Evolutionary conservation across 2,113 vertebrate species (phyloP).

Genomic region (Penelope pileata): DNA sequence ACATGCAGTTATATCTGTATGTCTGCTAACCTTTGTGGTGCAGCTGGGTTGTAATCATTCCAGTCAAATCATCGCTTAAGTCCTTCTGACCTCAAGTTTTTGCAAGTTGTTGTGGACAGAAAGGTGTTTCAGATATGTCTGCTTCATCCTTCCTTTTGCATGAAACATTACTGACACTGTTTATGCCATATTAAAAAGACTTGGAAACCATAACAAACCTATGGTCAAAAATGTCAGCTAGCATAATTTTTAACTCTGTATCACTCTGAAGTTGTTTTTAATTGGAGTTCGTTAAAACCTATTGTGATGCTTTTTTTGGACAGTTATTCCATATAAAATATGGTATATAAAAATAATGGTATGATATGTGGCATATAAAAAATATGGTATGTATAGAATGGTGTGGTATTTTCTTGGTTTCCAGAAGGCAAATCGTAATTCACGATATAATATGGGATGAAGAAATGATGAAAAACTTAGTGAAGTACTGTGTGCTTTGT

Average conservation of each 20-base stretch:
- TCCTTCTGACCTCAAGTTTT: not conserved
- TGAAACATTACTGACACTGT: not conserved
- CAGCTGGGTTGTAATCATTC: not conserved
- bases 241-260: not conserved
- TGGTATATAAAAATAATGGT: not conserved
- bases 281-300: not conserved
- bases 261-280: not conserved
- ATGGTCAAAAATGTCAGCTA: not conserved
- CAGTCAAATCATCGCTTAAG: not conserved
- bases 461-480: not conserved
- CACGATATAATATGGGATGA: not conserved
- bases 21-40: not conserved
- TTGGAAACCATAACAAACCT: not conserved
- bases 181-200: not conserved
- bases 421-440: not conserved
- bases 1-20: not conserved
- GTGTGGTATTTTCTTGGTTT: not conserved
- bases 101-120: not conserved
- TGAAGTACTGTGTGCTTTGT: not conserved
- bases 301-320: not conserved
- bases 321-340: not conserved
- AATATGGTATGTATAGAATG: not conserved
- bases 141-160: not conserved
- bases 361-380: not conserved
- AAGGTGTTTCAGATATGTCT: not conserved